These are phyloP conservation scores for Antheraea mylitta DNA, from an alignment of 1,140 invertebrate species.

Conservation along the genomic window DNA sequence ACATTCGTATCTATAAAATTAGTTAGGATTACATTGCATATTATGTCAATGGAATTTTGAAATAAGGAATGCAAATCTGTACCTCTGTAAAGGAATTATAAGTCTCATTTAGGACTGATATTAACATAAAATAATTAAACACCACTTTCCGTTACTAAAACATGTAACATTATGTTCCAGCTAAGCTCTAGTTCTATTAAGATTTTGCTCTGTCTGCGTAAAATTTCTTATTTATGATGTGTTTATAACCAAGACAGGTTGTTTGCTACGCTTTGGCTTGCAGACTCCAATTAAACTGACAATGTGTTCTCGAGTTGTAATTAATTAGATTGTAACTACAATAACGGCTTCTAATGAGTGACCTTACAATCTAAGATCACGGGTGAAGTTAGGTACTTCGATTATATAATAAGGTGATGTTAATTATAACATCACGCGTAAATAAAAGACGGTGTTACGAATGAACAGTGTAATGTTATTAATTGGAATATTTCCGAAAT, in stretches of 20 bases:
- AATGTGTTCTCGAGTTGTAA: conserved; percentile 48
- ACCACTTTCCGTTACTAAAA: conserved; percentile 11
- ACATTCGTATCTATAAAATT: too few relatives aligned
- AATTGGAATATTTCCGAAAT: too few relatives aligned
- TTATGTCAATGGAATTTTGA: too few relatives aligned
- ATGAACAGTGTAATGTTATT: too few relatives aligned
- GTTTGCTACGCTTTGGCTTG: conserved; percentile 11
- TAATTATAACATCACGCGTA: conserved; percentile 7
- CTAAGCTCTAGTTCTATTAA: conserved; percentile 16
- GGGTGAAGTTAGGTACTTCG: conserved; percentile 37
- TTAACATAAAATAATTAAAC: conserved; percentile 8
- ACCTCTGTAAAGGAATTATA: too few relatives aligned
- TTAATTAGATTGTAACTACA: conserved; percentile 57
- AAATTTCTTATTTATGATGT: conserved; percentile 21
- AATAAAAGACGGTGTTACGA: not conserved
- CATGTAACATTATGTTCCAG: conserved; percentile 15
- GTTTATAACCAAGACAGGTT: not conserved
- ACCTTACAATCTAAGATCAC: conserved; percentile 42
- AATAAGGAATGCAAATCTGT: too few relatives aligned
- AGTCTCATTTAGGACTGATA: not conserved
- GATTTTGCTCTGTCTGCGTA: conserved; percentile 10
- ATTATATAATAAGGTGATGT: conserved; percentile 38
- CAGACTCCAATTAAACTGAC: conserved; percentile 58
- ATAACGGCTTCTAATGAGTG: conserved; percentile 40
- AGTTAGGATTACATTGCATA: not conserved